Conservation (phyloP, 2,797 vertebrate genomes). For the Euphonia xanthogaster region DNA sequence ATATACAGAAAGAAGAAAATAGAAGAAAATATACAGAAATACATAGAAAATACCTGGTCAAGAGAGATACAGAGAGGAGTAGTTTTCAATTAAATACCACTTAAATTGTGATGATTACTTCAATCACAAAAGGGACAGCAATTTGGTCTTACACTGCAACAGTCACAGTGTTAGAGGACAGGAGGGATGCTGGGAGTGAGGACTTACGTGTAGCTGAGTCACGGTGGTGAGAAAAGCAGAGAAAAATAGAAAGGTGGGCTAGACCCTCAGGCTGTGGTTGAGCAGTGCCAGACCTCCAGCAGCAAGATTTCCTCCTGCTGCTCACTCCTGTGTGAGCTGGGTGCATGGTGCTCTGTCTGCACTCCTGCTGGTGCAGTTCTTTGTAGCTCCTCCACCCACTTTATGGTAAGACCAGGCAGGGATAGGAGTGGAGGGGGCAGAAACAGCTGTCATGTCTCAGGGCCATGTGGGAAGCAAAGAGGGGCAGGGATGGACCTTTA, state of each 20-base stretch:
- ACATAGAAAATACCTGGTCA: neutral
- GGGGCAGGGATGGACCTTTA: neutral
- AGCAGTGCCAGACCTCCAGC: neutral
- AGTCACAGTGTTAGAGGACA: neutral
- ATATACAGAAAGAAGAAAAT: neutral
- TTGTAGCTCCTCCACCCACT: neutral
- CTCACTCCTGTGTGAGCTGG: neutral
- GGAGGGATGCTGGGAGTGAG: neutral
- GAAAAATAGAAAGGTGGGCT: neutral
- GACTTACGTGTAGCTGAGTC: neutral
- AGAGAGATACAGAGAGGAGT: neutral
- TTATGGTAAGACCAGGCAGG: neutral
- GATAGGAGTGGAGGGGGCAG: neutral
- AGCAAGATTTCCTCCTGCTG: neutral
- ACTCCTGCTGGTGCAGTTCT: rapidly evolving
- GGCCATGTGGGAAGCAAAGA: neutral
- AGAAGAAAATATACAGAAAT: neutral
- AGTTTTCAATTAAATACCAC: neutral
- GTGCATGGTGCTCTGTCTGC: neutral
- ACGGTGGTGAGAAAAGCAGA: neutral
- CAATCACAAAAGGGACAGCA: neutral
- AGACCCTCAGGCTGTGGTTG: neutral
- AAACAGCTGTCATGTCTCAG: neutral
- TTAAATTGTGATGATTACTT: neutral
- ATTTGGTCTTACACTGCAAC: neutral